Conservation (phyloP, 2,888 invertebrate genomes). For the Beris chalybata region DNA sequence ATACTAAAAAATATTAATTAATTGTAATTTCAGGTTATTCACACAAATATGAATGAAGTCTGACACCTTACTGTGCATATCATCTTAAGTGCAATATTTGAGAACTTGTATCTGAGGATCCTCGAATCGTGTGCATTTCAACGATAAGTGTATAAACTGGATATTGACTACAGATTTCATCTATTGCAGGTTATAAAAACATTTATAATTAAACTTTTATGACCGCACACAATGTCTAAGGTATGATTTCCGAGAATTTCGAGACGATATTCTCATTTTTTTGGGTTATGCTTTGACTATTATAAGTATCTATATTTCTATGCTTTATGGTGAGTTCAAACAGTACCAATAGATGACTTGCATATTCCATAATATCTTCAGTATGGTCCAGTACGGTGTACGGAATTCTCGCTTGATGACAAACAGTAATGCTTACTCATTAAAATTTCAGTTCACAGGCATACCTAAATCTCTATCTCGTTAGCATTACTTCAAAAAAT, state of each 20-base stretch:
- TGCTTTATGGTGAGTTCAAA: background rate
- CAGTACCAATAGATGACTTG: constrained; percentile 20
- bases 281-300: background rate
- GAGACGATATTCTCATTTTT: background rate
- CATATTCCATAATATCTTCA: background rate
- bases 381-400: background rate
- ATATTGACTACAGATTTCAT: too few species aligned
- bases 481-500: constrained; percentile 25
- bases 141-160: too few species aligned
- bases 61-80: too few species aligned
- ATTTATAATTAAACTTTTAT: constrained; percentile 7
- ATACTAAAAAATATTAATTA: too few species aligned
- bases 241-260: constrained; percentile 1
- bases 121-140: too few species aligned
- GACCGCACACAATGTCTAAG: constrained; percentile 15
- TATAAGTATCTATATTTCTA: background rate
- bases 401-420: constrained; percentile 6
- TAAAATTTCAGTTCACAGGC: constrained; percentile 13
- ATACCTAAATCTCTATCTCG: constrained; percentile 27
- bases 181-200: constrained; percentile 1
- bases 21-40: too few species aligned
- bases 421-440: constrained; percentile 6
- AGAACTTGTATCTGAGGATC: too few species aligned
- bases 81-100: too few species aligned
- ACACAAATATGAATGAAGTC: too few species aligned